phyloP scores from a whole-genome alignment of 2,888 invertebrate species.

The Agonopterix subpropinquella region DNA sequence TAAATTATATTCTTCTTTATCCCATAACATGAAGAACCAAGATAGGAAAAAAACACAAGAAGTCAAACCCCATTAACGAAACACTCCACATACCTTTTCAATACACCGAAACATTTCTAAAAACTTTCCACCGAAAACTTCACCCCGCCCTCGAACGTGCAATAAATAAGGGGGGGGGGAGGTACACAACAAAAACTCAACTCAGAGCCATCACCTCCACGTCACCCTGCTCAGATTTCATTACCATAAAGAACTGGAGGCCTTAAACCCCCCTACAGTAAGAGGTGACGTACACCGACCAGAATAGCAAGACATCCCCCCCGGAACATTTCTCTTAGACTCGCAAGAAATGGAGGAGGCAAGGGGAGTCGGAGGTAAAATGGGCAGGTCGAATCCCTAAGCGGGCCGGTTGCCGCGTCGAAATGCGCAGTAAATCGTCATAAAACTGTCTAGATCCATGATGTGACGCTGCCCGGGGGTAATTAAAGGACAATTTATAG shows the following conservation, averaged over 20 bases:
- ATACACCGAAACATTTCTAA: background rate
- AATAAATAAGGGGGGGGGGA: constrained; percentile 61
- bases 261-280: constrained; percentile 73
- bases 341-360: constrained; percentile 12
- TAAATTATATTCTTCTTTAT: too few species aligned
- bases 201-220: constrained; percentile 68
- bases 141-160: constrained; percentile 61
- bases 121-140: background rate
- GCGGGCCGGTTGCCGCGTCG: constrained; percentile 63
- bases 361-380: constrained; percentile 23
- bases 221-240: constrained; percentile 76
- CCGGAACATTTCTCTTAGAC: constrained; percentile 9
- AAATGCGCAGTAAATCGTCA: constrained; percentile 77
- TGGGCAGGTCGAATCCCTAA: constrained; percentile 59
- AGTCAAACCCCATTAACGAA: too few species aligned
- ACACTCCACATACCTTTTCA: too few species aligned
- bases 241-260: constrained; percentile 76
- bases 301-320: constrained; percentile 13
- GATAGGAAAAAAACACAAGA: too few species aligned
- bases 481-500: constrained; percentile 78
- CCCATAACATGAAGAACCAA: too few species aligned
- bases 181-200: constrained; percentile 68
- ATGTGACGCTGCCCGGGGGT: constrained; percentile 80
- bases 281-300: constrained; percentile 44
- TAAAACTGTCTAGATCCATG: constrained; percentile 84